phyloP scores from a whole-genome alignment of 2,797 vertebrate species.

The Erethizon dorsatum region DNA sequence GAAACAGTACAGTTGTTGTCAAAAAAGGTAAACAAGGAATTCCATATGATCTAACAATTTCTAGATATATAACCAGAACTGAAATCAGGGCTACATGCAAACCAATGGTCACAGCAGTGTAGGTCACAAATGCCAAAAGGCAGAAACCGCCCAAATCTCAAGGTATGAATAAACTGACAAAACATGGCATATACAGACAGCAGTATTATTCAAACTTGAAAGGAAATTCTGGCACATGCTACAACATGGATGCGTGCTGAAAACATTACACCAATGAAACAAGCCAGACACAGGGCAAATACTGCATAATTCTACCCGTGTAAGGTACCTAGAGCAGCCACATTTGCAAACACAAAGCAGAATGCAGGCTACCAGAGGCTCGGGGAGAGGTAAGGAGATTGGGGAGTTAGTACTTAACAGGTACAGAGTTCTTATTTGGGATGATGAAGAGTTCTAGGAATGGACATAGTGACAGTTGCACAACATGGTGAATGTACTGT shows the following conservation, averaged over 20 bases:
- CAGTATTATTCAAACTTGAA: neutral
- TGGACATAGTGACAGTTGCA: neutral
- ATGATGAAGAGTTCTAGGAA: neutral
- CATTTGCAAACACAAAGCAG: neutral
- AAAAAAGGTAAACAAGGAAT: neutral
- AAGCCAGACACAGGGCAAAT: neutral
- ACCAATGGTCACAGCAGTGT: neutral
- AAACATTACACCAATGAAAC: neutral
- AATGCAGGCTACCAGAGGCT: neutral
- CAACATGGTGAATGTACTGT: neutral
- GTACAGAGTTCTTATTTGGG: neutral
- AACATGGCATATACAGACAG: neutral
- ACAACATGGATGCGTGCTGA: neutral
- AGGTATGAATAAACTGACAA: neutral
- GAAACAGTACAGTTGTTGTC: neutral
- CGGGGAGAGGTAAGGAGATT: accelerated
- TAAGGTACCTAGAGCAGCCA: neutral
- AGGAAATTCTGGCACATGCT: neutral
- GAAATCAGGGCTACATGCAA: neutral
- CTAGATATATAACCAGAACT: neutral
- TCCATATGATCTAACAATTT: neutral
- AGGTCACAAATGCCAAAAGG: neutral
- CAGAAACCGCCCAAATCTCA: neutral
- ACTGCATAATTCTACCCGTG: neutral
- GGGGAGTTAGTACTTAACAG: neutral